A percentile compares a stretch with the other conserved stretches of the same genome.
Conservation (phyloP, 2,113 vertebrate species). For the Mirza zaza region DNA sequence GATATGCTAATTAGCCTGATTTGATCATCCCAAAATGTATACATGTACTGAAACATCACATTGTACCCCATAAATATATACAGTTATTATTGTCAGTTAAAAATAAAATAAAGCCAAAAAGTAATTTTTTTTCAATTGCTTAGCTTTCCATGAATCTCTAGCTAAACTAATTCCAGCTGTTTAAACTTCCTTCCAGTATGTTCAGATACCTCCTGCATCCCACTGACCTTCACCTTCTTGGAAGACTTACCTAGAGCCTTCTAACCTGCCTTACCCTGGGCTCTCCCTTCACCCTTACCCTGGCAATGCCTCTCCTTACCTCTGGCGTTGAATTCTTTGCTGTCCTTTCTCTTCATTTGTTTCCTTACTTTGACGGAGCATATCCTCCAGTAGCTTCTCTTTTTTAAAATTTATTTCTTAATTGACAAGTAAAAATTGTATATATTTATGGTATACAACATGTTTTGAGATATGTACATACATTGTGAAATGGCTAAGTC, state of each 20-base stretch:
- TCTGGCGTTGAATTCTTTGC: background rate
- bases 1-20: background rate
- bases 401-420: background rate
- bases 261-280: background rate
- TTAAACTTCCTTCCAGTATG: background rate
- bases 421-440: background rate
- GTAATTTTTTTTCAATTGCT: background rate
- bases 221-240: background rate
- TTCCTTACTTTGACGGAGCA: background rate
- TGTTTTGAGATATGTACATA: background rate
- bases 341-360: background rate
- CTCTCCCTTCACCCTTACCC: background rate
- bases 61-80: background rate
- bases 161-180: background rate
- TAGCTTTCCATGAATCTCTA: constrained; percentile 27
- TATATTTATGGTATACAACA: background rate
- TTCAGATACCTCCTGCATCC: background rate
- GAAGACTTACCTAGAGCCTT: background rate
- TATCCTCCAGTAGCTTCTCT: background rate
- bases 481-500: background rate
- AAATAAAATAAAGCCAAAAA: background rate
- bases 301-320: background rate
- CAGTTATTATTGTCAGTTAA: background rate
- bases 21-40: background rate
- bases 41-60: background rate